phyloP scores from a whole-genome alignment of 1,140 invertebrate species.

The Penaeus vannamei region DNA sequence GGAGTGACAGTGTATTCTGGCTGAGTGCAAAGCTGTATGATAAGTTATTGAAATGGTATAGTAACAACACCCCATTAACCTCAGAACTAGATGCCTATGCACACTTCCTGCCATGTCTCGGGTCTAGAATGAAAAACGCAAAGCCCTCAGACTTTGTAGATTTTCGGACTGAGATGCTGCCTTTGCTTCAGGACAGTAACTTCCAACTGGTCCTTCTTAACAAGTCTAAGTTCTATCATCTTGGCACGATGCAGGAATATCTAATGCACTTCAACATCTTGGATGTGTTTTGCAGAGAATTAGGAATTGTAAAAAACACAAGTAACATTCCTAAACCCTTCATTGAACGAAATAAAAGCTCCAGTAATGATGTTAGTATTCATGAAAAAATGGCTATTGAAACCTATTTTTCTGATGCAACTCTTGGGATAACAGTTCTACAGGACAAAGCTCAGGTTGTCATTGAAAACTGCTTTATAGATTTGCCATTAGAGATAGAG shows the following conservation, averaged over 20 bases:
- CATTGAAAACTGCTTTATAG: conserved; percentile 47
- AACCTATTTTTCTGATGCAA: conserved; percentile 35
- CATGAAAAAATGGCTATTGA: conserved; percentile 36
- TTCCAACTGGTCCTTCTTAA: conserved; percentile 60
- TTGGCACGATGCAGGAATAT: conserved; percentile 66
- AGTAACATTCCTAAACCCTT: conserved; percentile 27
- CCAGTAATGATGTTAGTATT: background rate
- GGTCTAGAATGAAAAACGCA: conserved; percentile 38
- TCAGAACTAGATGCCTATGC: conserved; percentile 66
- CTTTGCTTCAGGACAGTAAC: conserved; percentile 30
- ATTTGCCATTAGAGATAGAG: conserved; percentile 14
- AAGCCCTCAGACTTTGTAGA: conserved; percentile 36
- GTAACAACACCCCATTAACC: conserved; percentile 30
- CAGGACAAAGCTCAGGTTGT: conserved; percentile 36
- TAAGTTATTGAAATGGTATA: conserved; percentile 61
- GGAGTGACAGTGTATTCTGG: conserved; percentile 68
- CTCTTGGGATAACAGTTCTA: background rate
- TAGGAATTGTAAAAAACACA: conserved; percentile 53
- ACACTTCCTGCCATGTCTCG: conserved; percentile 63
- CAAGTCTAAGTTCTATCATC: conserved; percentile 62
- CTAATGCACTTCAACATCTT: conserved; percentile 49
- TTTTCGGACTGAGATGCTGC: conserved; percentile 45
- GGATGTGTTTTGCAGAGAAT: conserved; percentile 41
- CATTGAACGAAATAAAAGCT: background rate
- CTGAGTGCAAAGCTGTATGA: conserved; percentile 44